Conservation (phyloP, 2,797 vertebrate genomes). For the Falco cherrug region DNA sequence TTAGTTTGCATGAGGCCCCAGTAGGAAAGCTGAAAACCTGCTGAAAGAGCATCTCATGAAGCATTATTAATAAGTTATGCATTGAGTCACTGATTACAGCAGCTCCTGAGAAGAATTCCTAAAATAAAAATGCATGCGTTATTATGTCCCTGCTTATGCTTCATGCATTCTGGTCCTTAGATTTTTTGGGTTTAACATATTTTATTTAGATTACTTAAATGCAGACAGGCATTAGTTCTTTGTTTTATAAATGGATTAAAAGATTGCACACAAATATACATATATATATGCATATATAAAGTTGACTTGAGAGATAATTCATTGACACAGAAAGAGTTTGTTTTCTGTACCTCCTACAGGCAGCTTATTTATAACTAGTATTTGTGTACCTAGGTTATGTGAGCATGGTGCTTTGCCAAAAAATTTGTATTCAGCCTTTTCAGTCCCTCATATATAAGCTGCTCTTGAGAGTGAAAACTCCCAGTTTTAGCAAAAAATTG, state of each 20-base stretch:
- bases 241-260: constrained; percentile 30
- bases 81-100: constrained; percentile 49
- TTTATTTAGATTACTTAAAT: constrained; percentile 46
- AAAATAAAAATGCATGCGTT: constrained; percentile 38
- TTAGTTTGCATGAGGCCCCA: background rate
- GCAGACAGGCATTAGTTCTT: background rate
- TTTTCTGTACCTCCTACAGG: constrained; percentile 38
- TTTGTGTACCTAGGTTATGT: constrained; percentile 54
- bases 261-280: background rate
- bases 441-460: constrained; percentile 16
- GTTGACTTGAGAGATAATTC: constrained; percentile 20
- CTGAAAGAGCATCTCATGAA: constrained; percentile 40
- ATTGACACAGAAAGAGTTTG: constrained; percentile 26
- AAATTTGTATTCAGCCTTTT: constrained; percentile 43
- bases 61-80: constrained; percentile 52
- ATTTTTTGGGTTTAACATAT: background rate
- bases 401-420: constrained; percentile 45
- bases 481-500: constrained; percentile 52
- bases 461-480: constrained; percentile 35
- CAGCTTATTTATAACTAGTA: constrained; percentile 48
- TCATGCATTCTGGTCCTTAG: background rate
- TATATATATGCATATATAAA: background rate
- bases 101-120: constrained; percentile 37
- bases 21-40: constrained; percentile 53
- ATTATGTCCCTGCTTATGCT: background rate